Evolutionary conservation across 2,113 vertebrate genomes (phyloP), one percentile per base, ranked within the genome.

Genomic region (Alouatta palliata): DNA sequence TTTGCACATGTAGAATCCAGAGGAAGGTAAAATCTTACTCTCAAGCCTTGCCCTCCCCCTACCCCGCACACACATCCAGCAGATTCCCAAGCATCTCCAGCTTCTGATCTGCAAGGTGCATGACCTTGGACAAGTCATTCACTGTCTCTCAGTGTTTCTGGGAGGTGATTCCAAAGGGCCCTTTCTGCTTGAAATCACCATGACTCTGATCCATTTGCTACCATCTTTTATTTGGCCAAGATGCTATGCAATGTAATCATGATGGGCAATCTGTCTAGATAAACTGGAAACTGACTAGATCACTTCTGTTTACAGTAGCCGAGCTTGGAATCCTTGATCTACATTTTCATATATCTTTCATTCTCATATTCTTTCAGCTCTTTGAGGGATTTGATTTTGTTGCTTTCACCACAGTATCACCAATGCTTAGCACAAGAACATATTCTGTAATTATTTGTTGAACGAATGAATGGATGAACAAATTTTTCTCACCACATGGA

Each of bases 11-110:
- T 14, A 21, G 45, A 94, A 80, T 49, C 47, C 45, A 92, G 58
- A 82, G 45, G 23, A 56, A 58, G 40, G 8, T 6, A 71, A n/a
- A 40, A 17, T 32, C 70, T 84, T 43, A 21, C 6, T 71, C 37
- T n/a, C 21, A 40, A 27, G 52, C 17, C 27, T 68, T 52, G 16
- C 11, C 23, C 2, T 47, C 1, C n/a, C 16, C 5, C 16, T 6
- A 16, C 1, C 4, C 45, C 2, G 6, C 0, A 11, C 27, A 25
- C 35, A 23, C 8, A 37, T 5, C 30, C 9, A 68, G 5, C 20
- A 93, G 37, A 45, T 91, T 21, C 49, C 45, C 14, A 54, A 8
- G 10, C 9, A n/a, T 25, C 37, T 88, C 49, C 58, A 45, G 27
- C 58, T 87, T 37, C 82, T 56, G 58, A 68, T 37, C 73, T 54